Base-by-base conservation (phyloP, 23 tunicate genomes). In the Trididemnum clinides region DNA sequence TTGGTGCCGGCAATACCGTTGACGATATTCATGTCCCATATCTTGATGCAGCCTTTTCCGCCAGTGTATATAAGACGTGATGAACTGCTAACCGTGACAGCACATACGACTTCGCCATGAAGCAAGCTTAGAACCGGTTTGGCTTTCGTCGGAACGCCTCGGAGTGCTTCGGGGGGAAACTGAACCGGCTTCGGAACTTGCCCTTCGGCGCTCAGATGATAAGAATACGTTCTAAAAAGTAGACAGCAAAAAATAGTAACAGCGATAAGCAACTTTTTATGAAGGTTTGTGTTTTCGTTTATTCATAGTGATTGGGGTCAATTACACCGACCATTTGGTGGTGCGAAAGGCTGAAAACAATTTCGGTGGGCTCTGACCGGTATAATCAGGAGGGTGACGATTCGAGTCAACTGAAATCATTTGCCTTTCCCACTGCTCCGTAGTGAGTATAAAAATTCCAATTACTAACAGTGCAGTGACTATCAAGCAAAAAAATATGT, bases 41-140 rank as follows among this genome's bases (percentile, higher is more conserved):
- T 95, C 69, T 95, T 95, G 72, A 95, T 91, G 76, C 91, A 85
- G 32, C 98, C 98, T 64, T 86, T 95, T 51, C 98, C 98, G 33
- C 98, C 98, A 22, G 98, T 95, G 90, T 89, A 95, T 7, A 95
- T 83, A 27, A 85, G 98, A n/a, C 95, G 81, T 0, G 95, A 79
- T 33, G 98, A 89, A 84, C 91, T 95, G 78, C 94, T 80, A 6
- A 95, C 88, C 0, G 98, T 90, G 29, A 95, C 98, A 1, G 98
- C 98, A 57, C 98, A 95, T 36, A 95, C 98, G 23, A 95, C 98
- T 77, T 95, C 98, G 66, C 95, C 95, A 80, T 95, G 98, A 37
- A 74, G 65, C 4, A 95, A 84, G 31, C 89, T 89, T 35, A 89
- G 82, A 34, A 81, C 76, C 4, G 94, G 95, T 30, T 88, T 85